These are phyloP conservation scores for Scotopteryx bipunctaria DNA, from an alignment of 2,888 invertebrate species.

Conservation along the genomic window DNA sequence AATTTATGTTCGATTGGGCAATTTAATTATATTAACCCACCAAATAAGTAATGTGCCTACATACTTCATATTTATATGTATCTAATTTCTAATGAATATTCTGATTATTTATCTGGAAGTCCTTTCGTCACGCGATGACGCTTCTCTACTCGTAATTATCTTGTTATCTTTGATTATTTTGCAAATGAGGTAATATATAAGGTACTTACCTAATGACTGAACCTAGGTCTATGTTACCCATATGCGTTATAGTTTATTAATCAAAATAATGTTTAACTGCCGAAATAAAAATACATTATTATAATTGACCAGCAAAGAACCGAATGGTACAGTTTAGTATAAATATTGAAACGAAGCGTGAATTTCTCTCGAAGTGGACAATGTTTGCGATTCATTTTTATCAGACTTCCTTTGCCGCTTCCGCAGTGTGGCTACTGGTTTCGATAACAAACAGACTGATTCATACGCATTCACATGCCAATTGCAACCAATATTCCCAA, in stretches of 20 bases:
- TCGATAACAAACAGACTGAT: slow-evolving; percentile 60
- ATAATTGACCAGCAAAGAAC: too few species aligned
- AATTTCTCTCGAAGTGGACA: slow-evolving; percentile 53
- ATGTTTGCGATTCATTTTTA: slow-evolving; percentile 67
- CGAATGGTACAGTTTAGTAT: too few species aligned
- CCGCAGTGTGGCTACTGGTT: slow-evolving; percentile 60
- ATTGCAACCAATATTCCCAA: slow-evolving; percentile 26
- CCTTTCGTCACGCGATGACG: slow-evolving; percentile 4
- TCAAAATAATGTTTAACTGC: too few species aligned
- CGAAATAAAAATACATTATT: too few species aligned
- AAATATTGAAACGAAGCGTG: slow-evolving; percentile 16
- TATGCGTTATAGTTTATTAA: too few species aligned
- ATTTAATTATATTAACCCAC: too few species aligned
- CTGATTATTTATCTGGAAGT: slow-evolving; percentile 4
- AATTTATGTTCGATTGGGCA: too few species aligned
- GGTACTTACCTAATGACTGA: too few species aligned
- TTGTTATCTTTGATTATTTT: slow-evolving; percentile 1
- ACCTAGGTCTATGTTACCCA: too few species aligned
- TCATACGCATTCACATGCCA: slow-evolving; percentile 39
- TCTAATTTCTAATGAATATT: not conserved
- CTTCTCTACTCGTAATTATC: not conserved
- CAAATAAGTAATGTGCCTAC: too few species aligned
- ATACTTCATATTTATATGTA: too few species aligned
- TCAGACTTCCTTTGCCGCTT: slow-evolving; percentile 73
- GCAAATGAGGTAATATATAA: not conserved